phyloP scores from a whole-genome alignment of 2,113 vertebrate species.

The Raja brachyura region DNA sequence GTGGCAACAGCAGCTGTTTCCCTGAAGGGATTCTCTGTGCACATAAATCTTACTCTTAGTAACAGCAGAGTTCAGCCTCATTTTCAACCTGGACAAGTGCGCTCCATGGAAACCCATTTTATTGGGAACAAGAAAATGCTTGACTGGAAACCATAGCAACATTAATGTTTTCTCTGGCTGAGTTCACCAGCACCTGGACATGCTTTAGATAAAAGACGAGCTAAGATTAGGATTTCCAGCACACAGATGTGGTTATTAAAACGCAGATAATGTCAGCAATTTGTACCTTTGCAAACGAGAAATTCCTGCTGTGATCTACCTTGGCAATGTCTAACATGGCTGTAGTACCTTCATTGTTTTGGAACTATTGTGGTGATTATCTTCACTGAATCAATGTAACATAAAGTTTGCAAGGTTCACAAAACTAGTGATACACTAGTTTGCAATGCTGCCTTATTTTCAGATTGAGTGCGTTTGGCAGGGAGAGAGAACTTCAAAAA shows the following conservation, averaged over 20 bases:
- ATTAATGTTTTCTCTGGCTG: slow-evolving; percentile 48
- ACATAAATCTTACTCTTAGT: neutral
- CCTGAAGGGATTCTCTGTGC: slow-evolving; percentile 1
- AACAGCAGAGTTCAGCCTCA: slow-evolving; percentile 55
- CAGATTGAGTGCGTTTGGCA: neutral
- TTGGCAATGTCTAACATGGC: neutral
- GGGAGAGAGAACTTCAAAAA: neutral
- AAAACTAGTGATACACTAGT: neutral
- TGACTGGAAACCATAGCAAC: slow-evolving; percentile 57
- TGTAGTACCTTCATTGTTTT: neutral
- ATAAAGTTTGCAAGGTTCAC: neutral
- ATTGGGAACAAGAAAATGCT: slow-evolving; percentile 63
- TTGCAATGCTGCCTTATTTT: neutral
- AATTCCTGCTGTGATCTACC: neutral
- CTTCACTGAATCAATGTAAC: neutral
- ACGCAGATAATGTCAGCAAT: neutral
- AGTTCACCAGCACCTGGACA: slow-evolving; percentile 57
- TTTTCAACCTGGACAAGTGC: slow-evolving; percentile 58
- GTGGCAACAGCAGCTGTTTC: slow-evolving; percentile 14
- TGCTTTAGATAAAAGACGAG: slow-evolving; percentile 45
- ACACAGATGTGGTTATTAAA: slow-evolving; percentile 3
- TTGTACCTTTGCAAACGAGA: neutral
- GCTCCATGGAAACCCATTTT: slow-evolving; percentile 63
- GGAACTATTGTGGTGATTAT: neutral
- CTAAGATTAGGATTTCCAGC: neutral